These are phyloP conservation scores for Schmidtea mediterranea DNA, from an alignment of 1,140 invertebrate genomes.

Conservation along the genomic window DNA sequence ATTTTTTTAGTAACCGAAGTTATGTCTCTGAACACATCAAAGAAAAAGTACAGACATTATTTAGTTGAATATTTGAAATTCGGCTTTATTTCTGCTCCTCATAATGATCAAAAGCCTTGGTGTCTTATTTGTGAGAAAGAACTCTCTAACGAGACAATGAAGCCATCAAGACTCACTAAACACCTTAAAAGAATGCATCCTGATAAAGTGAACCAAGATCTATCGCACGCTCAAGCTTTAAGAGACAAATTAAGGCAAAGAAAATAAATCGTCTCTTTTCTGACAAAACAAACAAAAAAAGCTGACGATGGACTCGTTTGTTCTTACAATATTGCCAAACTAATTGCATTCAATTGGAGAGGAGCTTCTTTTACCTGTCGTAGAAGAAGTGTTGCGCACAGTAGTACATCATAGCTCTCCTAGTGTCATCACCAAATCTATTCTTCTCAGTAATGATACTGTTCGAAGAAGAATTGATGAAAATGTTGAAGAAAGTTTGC, in stretches of 20 bases:
- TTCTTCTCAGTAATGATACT: not conserved
- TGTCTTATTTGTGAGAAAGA: not conserved
- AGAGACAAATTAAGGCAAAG: not conserved
- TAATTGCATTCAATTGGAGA: slow-evolving; percentile 1
- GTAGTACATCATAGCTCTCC: not conserved
- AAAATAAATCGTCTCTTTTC: not conserved
- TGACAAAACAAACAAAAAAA: not conserved
- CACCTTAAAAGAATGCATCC: not conserved
- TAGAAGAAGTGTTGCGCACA: not conserved
- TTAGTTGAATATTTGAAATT: slow-evolving; percentile 1
- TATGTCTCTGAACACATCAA: too few relatives aligned
- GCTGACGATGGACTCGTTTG: not conserved
- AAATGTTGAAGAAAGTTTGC: not conserved
- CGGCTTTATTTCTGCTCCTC: not conserved
- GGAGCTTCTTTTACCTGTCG: not conserved
- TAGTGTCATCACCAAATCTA: not conserved
- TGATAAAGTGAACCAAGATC: not conserved
- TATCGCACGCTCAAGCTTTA: not conserved
- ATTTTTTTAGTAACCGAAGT: too few relatives aligned
- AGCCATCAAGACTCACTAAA: not conserved
- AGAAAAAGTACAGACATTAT: too few relatives aligned
- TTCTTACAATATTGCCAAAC: not conserved
- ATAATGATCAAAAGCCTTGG: not conserved
- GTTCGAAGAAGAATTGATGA: slow-evolving; percentile 1
- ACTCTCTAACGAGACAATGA: not conserved